These are phyloP conservation scores for Muscidifurax raptorellus DNA, from an alignment of 1,140 invertebrate genomes.

Conservation along the genomic window DNA sequence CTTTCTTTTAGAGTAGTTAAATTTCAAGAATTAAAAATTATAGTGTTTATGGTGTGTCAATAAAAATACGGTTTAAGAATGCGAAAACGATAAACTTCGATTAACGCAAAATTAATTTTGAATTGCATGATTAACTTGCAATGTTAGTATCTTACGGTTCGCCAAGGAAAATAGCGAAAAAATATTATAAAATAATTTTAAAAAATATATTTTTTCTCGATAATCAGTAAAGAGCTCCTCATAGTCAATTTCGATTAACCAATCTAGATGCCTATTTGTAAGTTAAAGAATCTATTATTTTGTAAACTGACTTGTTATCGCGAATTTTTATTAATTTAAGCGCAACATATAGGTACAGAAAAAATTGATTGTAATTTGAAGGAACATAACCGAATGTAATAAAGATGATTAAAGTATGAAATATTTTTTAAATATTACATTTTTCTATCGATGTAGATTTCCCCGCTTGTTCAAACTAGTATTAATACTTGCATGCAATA, in stretches of 20 bases:
- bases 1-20: constrained; percentile 45
- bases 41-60: constrained; percentile 41
- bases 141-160: constrained; percentile 16
- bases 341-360: constrained; percentile 37
- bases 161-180: constrained; percentile 11
- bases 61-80: constrained; percentile 14
- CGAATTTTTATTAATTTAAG: constrained; percentile 52
- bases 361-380: constrained; percentile 51
- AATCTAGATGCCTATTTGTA: constrained; percentile 47
- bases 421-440: neutral
- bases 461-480: neutral
- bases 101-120: constrained; percentile 28
- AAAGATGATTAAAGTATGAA: constrained; percentile 47
- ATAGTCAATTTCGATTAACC: constrained; percentile 49
- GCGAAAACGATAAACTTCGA: constrained; percentile 18
- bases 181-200: constrained; percentile 17
- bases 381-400: constrained; percentile 49
- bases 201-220: constrained; percentile 36
- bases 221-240: constrained; percentile 44
- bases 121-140: constrained; percentile 27
- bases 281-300: constrained; percentile 52
- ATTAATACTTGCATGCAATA: neutral
- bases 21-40: constrained; percentile 38
- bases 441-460: neutral
- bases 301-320: constrained; percentile 50